Evolutionary conservation across 2,113 vertebrate genomes (phyloP).

Genomic region (Martes martes): DNA sequence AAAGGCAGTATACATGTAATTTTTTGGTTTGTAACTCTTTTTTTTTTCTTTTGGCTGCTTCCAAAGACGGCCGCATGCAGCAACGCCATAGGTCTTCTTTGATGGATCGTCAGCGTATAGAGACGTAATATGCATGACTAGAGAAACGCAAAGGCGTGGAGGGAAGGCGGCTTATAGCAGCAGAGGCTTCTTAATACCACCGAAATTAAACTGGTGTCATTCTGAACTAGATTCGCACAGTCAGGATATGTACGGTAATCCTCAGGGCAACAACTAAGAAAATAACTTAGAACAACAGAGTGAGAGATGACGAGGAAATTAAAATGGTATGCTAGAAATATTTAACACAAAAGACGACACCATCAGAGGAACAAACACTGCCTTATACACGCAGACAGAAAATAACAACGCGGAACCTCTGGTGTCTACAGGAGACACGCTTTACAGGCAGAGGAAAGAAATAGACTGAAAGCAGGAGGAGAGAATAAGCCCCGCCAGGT

Average conservation of each 20-base stretch:
- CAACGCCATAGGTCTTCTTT: accelerated
- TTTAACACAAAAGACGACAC: not conserved
- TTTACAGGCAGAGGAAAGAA: accelerated
- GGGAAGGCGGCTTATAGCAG: not conserved
- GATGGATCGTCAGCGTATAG: not conserved
- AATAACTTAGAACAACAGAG: not conserved
- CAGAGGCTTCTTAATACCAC: not conserved
- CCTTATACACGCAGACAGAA: not conserved
- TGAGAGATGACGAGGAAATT: not conserved
- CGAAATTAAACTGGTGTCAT: not conserved
- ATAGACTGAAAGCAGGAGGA: accelerated
- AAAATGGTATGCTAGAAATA: not conserved
- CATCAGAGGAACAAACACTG: not conserved
- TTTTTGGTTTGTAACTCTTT: not conserved
- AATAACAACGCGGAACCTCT: accelerated
- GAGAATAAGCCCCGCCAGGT: accelerated
- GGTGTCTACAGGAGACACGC: not conserved
- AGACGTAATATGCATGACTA: not conserved
- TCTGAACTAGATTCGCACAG: not conserved
- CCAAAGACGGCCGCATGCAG: not conserved
- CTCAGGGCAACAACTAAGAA: not conserved
- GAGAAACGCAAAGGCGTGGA: not conserved
- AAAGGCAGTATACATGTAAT: not conserved
- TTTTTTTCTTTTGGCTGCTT: not conserved
- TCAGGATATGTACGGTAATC: not conserved